A percentile compares a stretch with the other conserved stretches of the same genome.
Conservation (phyloP, 1,140 invertebrate genomes). For the Musca domestica region DNA sequence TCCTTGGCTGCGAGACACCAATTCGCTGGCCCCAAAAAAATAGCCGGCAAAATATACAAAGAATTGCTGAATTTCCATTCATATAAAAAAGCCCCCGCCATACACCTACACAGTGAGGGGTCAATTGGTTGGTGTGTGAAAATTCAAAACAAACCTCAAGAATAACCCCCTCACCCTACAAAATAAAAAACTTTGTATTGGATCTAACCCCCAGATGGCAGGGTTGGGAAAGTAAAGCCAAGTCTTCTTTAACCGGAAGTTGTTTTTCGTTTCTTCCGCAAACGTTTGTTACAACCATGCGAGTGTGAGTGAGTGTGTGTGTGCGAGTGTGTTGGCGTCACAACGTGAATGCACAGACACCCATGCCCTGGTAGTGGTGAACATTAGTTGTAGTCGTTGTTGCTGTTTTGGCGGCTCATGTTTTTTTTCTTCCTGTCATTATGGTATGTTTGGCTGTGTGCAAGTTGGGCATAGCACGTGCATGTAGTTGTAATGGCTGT, state of each 20-base stretch:
- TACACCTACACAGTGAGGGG: no score
- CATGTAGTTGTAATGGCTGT: no score
- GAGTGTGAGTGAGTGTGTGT: neutral
- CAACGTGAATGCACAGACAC: no score
- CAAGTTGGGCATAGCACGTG: no score
- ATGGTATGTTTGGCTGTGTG: no score
- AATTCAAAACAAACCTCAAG: neutral
- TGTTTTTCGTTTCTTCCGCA: conserved; percentile 17
- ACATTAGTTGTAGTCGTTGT: no score
- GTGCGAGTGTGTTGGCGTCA: neutral
- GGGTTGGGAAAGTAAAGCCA: neutral
- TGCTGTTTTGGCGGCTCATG: no score
- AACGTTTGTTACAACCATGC: conserved; percentile 1
- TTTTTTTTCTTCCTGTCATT: no score
- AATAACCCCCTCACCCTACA: neutral
- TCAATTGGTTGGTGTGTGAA: no score
- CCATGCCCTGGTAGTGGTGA: no score
- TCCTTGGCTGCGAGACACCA: neutral
- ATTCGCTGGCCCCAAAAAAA: neutral
- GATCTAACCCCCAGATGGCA: neutral
- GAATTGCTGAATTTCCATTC: neutral
- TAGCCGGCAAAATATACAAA: neutral
- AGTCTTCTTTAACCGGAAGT: conserved; percentile 11
- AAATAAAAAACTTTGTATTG: neutral
- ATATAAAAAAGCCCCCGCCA: no score